These are phyloP conservation scores for Ammodytes marinus DNA, from an alignment of 2,113 vertebrate genomes.

Conservation along the genomic window DNA sequence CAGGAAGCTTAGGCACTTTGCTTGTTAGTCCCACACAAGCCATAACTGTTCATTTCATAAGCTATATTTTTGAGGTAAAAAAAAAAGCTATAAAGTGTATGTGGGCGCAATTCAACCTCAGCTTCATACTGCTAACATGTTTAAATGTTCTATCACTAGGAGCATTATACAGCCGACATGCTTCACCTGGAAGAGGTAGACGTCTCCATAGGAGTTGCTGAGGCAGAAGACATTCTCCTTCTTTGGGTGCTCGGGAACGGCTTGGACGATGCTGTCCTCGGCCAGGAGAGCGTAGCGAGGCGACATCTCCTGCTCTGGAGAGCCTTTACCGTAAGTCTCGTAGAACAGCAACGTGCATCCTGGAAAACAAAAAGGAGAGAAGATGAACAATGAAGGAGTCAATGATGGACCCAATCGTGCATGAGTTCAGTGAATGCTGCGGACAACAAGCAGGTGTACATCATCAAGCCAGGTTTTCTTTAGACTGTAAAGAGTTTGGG, in stretches of 20 bases:
- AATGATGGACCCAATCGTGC: background rate
- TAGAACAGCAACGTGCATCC: constrained; percentile 96
- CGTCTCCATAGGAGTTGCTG: constrained; percentile 96
- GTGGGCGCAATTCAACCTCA: constrained; percentile 8
- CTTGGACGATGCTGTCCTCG: constrained; percentile 95
- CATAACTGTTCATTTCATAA: constrained; percentile 27
- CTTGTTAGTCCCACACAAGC: background rate
- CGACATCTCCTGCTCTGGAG: constrained; percentile 87
- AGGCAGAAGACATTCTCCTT: constrained; percentile 98
- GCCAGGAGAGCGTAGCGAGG: constrained; percentile 93
- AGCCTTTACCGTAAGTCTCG: constrained; percentile 92
- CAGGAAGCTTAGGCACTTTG: constrained; percentile 26
- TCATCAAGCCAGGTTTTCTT: background rate
- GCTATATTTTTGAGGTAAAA: background rate
- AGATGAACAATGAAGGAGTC: background rate
- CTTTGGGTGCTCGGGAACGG: constrained; percentile 96
- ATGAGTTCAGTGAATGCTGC: background rate
- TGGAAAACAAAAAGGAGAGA: constrained; percentile 63
- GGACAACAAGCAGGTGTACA: background rate
- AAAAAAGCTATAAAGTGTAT: background rate
- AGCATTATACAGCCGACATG: background rate
- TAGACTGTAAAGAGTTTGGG: background rate
- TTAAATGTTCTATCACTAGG: background rate
- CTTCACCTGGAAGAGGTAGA: constrained; percentile 96
- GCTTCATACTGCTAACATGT: background rate